Percentiles rank a stretch among this genome's conserved stretches.
phyloP scores from a whole-genome alignment of 1,140 invertebrate species.

The Ruditapes philippinarum region DNA sequence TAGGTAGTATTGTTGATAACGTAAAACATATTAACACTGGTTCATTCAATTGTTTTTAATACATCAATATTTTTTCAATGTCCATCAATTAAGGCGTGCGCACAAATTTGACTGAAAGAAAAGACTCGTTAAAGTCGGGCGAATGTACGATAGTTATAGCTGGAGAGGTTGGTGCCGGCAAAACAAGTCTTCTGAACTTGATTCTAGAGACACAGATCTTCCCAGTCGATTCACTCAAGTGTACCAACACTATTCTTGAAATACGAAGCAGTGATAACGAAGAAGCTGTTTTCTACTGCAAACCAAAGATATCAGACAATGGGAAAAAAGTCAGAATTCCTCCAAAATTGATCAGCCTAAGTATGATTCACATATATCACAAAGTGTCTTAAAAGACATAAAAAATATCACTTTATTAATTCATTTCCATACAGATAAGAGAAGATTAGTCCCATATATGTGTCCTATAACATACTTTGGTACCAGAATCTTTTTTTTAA shows the following conservation, averaged over 20 bases:
- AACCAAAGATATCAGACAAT: constrained; percentile 20
- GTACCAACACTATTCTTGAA: constrained; percentile 53
- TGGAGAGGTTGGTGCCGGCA: constrained; percentile 54
- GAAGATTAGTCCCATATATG: no score
- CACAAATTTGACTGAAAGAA: neutral
- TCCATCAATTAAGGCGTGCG: neutral
- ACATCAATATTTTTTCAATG: no score
- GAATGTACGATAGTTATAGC: constrained; percentile 33
- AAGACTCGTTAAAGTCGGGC: constrained; percentile 33
- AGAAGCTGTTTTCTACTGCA: constrained; percentile 17
- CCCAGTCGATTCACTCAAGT: constrained; percentile 20
- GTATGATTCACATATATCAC: neutral
- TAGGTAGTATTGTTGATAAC: no score
- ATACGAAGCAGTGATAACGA: constrained; percentile 50
- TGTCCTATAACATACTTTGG: no score
- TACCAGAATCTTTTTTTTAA: no score
- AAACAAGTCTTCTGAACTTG: constrained; percentile 38
- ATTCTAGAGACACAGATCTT: constrained; percentile 13
- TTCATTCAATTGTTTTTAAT: no score
- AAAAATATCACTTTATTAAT: no score
- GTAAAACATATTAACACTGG: no score
- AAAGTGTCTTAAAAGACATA: no score
- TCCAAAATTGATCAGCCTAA: constrained; percentile 31
- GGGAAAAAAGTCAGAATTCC: neutral
- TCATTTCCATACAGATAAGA: no score